A percentile compares a stretch with the other conserved stretches of the same genome.
Conservation (phyloP, 2,888 invertebrate genomes). For the Agriotes lineatus region DNA sequence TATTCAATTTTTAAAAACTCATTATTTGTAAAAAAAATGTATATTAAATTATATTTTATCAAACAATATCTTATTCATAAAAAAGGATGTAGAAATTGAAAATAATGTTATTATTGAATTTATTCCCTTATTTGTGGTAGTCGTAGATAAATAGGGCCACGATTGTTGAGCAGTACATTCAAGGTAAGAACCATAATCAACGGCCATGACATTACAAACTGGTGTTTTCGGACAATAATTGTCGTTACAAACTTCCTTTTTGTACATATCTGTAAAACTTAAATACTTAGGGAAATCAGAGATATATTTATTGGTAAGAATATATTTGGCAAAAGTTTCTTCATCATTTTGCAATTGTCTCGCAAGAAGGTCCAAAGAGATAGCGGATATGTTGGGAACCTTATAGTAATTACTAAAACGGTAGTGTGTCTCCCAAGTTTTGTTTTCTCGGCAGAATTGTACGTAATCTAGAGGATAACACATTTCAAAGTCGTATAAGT, state of each 20-base stretch:
- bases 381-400: slow-evolving; percentile 16
- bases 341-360: not conserved
- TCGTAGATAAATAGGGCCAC: too few relatives aligned
- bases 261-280: not conserved
- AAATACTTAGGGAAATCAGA: too few relatives aligned
- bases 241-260: not conserved
- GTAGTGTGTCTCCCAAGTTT: not conserved
- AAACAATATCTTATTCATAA: too few relatives aligned
- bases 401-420: slow-evolving; percentile 6
- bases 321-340: not conserved
- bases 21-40: too few relatives aligned
- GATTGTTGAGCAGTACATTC: too few relatives aligned
- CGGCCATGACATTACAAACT: not conserved
- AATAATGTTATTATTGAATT: too few relatives aligned
- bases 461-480: slow-evolving; percentile 19
- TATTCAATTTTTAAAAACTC: too few relatives aligned
- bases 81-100: too few relatives aligned
- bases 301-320: not conserved
- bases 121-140: too few relatives aligned
- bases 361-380: slow-evolving; percentile 11
- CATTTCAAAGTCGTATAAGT: slow-evolving; percentile 2
- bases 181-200: slow-evolving; percentile 15
- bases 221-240: not conserved
- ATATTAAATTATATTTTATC: too few relatives aligned
- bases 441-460: slow-evolving; percentile 1